Percentiles rank a stretch among this genome's conserved stretches.
These are phyloP conservation scores for Chrysomela aeneicollis DNA, from an alignment of 2,888 invertebrate species.

Conservation along the genomic window DNA sequence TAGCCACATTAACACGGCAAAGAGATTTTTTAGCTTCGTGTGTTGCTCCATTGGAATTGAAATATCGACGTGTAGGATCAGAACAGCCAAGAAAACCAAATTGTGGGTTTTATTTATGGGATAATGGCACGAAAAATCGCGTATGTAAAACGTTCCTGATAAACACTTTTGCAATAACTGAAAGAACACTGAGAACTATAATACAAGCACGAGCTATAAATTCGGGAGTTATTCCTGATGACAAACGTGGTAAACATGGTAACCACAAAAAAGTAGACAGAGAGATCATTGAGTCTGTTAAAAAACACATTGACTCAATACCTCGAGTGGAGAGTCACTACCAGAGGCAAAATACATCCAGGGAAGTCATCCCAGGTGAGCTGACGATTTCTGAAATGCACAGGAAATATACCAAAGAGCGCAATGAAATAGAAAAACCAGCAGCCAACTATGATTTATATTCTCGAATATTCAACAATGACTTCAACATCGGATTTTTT, in stretches of 20 bases:
- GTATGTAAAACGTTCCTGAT: constrained; percentile 44
- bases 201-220: constrained; percentile 2
- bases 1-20: constrained; percentile 11
- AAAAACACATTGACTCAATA: constrained; percentile 48
- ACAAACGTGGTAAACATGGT: constrained; percentile 48
- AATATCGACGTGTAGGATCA: constrained; percentile 9
- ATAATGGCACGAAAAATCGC: constrained; percentile 22
- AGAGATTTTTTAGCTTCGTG: constrained; percentile 8
- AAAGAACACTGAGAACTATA: constrained; percentile 37
- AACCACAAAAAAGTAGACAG: constrained; percentile 40
- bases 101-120: constrained; percentile 25
- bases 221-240: constrained; percentile 15
- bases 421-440: neutral
- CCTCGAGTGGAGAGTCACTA: constrained; percentile 50
- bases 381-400: constrained; percentile 18
- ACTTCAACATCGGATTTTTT: constrained; percentile 21
- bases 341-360: constrained; percentile 25
- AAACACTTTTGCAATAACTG: constrained; percentile 43
- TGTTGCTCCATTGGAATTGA: constrained; percentile 4
- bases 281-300: constrained; percentile 44
- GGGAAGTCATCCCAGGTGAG: no score
- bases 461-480: constrained; percentile 20
- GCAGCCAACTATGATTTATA: constrained; percentile 19
- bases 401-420: constrained; percentile 8
- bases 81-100: constrained; percentile 23